phyloP scores from a whole-genome alignment of 2,113 vertebrate species.

The Peucedramus taeniatus region DNA sequence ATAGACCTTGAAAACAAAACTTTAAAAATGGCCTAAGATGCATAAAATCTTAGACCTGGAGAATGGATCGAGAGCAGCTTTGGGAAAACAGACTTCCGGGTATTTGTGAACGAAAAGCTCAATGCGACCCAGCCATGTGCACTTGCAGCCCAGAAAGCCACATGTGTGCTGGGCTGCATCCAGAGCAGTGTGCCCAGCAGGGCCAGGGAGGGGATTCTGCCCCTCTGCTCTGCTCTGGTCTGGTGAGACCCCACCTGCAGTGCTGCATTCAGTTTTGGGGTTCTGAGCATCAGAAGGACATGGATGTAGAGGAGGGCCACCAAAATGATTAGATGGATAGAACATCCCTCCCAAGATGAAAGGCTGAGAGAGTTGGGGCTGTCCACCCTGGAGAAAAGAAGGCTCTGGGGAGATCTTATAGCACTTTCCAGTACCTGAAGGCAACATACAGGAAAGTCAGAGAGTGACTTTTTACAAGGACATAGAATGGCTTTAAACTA shows the following conservation, averaged over 20 bases:
- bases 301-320: background rate
- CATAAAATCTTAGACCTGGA: background rate
- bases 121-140: fast-evolving
- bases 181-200: background rate
- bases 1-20: background rate
- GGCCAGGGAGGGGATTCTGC: background rate
- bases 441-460: background rate
- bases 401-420: background rate
- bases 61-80: fast-evolving
- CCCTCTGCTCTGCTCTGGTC: background rate
- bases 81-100: background rate
- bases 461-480: background rate
- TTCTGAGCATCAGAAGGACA: background rate
- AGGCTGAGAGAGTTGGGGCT: background rate
- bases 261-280: background rate
- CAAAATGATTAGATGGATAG: background rate
- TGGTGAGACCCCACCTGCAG: background rate
- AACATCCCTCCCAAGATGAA: background rate
- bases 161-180: fast-evolving
- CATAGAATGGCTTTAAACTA: background rate
- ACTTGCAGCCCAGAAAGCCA: fast-evolving
- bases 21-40: background rate
- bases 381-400: background rate
- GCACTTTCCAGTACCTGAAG: background rate
- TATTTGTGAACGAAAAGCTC: background rate